A percentile compares a stretch with the other conserved stretches of the same genome.
These are phyloP conservation scores for Nibea coibor DNA, from an alignment of 2,113 vertebrate species.

Conservation along the genomic window DNA sequence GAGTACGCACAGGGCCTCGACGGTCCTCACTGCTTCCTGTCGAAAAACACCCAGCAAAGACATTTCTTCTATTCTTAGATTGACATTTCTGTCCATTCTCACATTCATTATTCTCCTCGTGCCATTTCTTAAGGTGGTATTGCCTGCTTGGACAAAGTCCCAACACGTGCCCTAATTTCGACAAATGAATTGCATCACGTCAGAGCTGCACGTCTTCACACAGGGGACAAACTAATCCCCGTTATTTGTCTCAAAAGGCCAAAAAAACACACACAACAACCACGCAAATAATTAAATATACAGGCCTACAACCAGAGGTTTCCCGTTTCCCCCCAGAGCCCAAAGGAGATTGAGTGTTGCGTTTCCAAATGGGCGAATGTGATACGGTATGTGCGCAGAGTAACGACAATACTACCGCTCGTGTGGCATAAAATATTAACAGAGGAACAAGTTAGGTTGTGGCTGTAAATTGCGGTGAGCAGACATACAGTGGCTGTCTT, in stretches of 20 bases:
- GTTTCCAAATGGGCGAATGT: constrained; percentile 81
- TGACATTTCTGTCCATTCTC: constrained; percentile 53
- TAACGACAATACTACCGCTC: constrained; percentile 80
- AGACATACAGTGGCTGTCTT: constrained; percentile 32
- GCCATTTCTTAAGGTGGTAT: constrained; percentile 30
- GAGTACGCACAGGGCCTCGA: constrained; percentile 31
- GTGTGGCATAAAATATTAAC: constrained; percentile 85
- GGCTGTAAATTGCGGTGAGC: constrained; percentile 70
- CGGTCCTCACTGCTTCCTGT: neutral
- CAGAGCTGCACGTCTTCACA: constrained; percentile 41
- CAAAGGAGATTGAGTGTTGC: constrained; percentile 75
- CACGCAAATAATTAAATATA: constrained; percentile 77
- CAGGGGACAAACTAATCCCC: constrained; percentile 43
- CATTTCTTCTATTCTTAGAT: constrained; percentile 31
- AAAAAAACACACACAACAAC: constrained; percentile 32
- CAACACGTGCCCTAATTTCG: constrained; percentile 54
- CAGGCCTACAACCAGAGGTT: constrained; percentile 70
- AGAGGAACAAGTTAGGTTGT: constrained; percentile 79
- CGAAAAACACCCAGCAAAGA: constrained; percentile 13
- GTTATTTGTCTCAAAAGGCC: constrained; percentile 63
- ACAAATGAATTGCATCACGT: constrained; percentile 57
- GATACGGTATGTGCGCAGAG: constrained; percentile 79
- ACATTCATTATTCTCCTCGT: constrained; percentile 68
- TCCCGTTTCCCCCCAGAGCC: constrained; percentile 77
- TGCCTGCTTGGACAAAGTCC: constrained; percentile 13